Percentiles rank a stretch among this genome's conserved stretches.
phyloP scores from a whole-genome alignment of 2,113 vertebrate genomes.

The Oreocharis arfaki region DNA sequence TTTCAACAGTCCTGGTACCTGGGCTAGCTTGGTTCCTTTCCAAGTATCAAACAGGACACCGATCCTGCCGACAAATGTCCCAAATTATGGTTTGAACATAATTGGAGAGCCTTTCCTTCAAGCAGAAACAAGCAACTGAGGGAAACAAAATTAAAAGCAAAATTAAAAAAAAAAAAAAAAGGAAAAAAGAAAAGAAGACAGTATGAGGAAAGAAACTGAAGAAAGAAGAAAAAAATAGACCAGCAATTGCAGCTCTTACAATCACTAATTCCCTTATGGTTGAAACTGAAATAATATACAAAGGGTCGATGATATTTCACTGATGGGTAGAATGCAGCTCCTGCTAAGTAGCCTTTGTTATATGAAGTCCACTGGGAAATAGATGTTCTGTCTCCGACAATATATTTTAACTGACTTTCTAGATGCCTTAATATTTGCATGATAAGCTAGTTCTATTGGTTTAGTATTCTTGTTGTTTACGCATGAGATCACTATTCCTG shows the following conservation, averaged over 20 bases:
- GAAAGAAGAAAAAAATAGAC: conserved; percentile 76
- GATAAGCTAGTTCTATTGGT: conserved; percentile 93
- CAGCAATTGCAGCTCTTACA: conserved; percentile 84
- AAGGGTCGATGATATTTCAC: conserved; percentile 84
- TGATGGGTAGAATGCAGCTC: conserved; percentile 79
- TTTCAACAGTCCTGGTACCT: conserved; percentile 97
- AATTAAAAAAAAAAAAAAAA: conserved; percentile 34
- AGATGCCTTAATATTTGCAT: conserved; percentile 99
- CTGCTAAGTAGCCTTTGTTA: conserved; percentile 93
- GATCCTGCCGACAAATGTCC: conserved; percentile 98
- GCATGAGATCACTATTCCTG: conserved; percentile 90
- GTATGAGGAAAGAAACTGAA: conserved; percentile 68
- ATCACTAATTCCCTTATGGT: conserved; percentile 77
- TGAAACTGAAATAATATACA: conserved; percentile 72
- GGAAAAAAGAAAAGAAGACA: conserved; percentile 47
- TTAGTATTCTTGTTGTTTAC: conserved; percentile 88
- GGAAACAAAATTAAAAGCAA: conserved; percentile 56
- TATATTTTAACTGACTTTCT: conserved; percentile 89
- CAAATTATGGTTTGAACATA: conserved; percentile 99
- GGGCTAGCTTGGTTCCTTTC: conserved; percentile 99
- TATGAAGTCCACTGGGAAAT: conserved; percentile 90
- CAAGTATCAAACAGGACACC: conserved; percentile 99
- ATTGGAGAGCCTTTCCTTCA: conserved; percentile 99
- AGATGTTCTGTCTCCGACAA: conserved; percentile 94
- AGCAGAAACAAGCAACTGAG: conserved; percentile 97